phyloP scores from a whole-genome alignment of 2,113 vertebrate species.

The Anser cygnoides region DNA sequence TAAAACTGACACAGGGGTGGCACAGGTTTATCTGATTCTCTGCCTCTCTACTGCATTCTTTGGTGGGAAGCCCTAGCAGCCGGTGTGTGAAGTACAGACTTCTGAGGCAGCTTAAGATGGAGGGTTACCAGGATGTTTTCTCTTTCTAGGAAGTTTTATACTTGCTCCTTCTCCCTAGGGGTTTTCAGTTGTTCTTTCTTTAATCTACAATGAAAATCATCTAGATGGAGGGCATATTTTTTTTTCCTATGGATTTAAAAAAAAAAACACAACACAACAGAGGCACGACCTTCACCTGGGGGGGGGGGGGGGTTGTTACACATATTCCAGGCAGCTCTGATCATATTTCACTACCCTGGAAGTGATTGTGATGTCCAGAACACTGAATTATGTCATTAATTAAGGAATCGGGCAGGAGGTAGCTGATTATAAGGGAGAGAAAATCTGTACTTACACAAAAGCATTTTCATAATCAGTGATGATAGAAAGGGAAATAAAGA shows the following conservation, averaged over 20 bases:
- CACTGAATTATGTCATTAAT: conserved; percentile 72
- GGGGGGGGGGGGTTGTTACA: background rate
- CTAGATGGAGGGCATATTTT: background rate
- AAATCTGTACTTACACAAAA: conserved; percentile 64
- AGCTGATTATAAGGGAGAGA: conserved; percentile 62
- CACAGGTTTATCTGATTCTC: background rate
- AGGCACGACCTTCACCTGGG: background rate
- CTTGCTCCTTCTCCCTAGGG: background rate
- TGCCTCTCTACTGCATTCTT: background rate
- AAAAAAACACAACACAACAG: background rate
- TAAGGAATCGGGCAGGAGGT: conserved; percentile 64
- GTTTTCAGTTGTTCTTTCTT: background rate
- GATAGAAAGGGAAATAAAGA: conserved; percentile 68
- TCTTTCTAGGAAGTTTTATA: background rate
- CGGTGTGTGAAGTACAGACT: rapidly evolving
- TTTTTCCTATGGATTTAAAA: background rate
- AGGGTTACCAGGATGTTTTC: background rate
- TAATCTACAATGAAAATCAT: background rate
- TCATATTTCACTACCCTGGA: conserved; percentile 64
- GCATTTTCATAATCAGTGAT: conserved; percentile 67
- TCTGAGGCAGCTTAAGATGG: background rate
- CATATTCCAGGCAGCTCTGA: conserved; percentile 52
- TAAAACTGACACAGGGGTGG: background rate
- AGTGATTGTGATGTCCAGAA: conserved; percentile 66
- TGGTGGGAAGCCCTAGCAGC: background rate